Evolutionary conservation across 1,140 invertebrate species (phyloP), one percentile per base, ranked within the genome.

Genomic region (Caenorhabditis briggsae): DNA sequence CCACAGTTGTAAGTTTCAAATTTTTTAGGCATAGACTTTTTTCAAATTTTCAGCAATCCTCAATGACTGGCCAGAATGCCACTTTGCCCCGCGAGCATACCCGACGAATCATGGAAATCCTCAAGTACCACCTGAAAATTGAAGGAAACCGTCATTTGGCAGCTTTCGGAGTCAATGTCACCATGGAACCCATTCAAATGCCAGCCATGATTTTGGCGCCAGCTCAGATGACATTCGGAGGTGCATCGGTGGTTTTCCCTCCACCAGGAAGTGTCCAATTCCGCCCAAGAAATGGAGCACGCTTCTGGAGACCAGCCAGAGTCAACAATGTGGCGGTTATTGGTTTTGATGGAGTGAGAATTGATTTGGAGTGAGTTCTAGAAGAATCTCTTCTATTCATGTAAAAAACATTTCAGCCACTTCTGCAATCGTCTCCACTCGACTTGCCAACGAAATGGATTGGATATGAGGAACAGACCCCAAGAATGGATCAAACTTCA

Each of bases 291-390:
- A 70, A 46, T 3, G 20, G 23, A 8, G 9, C 11, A 5, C 12
- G 43, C 5, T 70, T 43, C 64, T 70, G 3, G 5, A 70, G 8
- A 16, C 64, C 64, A n/a, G 64, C 64, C 11, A 70, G 16, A 18
- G 43, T 70, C 12, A 12, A 23, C 11, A 46, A 43, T 5, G 41
- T 70, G 11, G 64, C 64, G 3, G 64, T 70, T 16, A 18, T 70
- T 12, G 41, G 5, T 16, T 70, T 70, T 18, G 33, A 46, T 16
- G 20, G 5, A 43, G 41, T 46, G 11, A 16, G 7, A 0, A 43
- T 18, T n/a, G 18, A 70, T 46, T 70, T 70, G 14, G 18, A 18
- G 64, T 64, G 59, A 64, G 59, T 64, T 64, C 8, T 58, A n/a
- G 18, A 33, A 33, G 33, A 33, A 33, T 33, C 33, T 3, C 33